Evolutionary conservation across 2,113 vertebrate genomes (phyloP).

Genomic region (Corvus cornix): DNA sequence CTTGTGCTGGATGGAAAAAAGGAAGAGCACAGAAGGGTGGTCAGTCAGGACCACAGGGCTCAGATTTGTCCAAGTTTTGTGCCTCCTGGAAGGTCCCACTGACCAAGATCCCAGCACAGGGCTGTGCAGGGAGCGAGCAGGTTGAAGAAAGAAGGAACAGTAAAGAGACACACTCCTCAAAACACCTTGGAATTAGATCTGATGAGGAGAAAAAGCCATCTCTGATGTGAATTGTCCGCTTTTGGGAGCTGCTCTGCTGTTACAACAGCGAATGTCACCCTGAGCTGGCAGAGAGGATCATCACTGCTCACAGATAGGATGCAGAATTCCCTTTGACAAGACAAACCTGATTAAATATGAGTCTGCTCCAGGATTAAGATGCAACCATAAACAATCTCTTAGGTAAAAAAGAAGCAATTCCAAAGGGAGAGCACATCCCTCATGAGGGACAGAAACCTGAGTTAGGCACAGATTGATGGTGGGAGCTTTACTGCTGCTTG

Average conservation of each 20-base stretch:
- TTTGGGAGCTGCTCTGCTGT: background rate
- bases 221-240: background rate
- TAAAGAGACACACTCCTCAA: background rate
- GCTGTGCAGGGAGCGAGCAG: background rate
- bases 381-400: background rate
- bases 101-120: background rate
- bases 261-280: fast-evolving
- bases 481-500: background rate
- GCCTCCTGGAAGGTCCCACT: background rate
- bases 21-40: background rate
- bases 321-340: background rate
- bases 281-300: background rate
- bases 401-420: background rate
- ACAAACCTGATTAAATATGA: background rate
- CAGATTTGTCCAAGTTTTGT: background rate
- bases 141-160: background rate
- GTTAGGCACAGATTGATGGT: background rate
- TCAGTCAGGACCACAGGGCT: background rate
- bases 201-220: background rate
- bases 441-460: background rate
- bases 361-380: background rate
- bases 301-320: background rate
- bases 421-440: background rate
- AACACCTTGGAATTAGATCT: background rate
- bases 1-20: background rate